Evolutionary conservation across 2,797 vertebrate genomes (phyloP).

Genomic region (Rhinatrema bivittatum): DNA sequence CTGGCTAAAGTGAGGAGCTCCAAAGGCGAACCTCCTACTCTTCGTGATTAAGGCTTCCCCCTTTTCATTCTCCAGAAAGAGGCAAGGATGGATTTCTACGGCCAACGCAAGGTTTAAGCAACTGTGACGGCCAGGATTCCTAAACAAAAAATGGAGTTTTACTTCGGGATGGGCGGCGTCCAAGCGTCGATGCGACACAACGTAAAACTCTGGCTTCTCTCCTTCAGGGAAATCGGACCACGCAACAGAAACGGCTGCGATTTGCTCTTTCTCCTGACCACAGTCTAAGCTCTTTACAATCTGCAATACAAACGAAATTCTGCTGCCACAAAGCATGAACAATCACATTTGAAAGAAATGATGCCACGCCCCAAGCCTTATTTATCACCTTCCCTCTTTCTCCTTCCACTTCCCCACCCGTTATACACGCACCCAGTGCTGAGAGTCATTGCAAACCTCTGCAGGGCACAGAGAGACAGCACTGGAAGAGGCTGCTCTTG

Average conservation of each 20-base stretch:
- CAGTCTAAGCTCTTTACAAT: constrained; percentile 44
- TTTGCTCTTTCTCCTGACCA: constrained; percentile 10
- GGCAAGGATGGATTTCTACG: too few relatives aligned
- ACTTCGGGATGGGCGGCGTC: constrained; percentile 52
- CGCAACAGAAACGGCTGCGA: constrained; percentile 44
- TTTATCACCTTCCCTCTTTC: too few relatives aligned
- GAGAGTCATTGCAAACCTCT: too few relatives aligned
- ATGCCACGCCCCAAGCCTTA: background rate
- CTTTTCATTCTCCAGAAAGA: too few relatives aligned
- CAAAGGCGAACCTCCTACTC: too few relatives aligned
- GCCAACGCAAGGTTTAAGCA: too few relatives aligned
- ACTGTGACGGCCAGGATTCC: background rate
- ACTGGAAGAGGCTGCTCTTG: too few relatives aligned
- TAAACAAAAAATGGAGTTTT: constrained; percentile 22
- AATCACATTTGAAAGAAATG: background rate
- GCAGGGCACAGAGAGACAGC: too few relatives aligned
- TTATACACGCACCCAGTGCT: too few relatives aligned
- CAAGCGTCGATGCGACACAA: constrained; percentile 45
- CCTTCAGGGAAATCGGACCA: constrained; percentile 57
- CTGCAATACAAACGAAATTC: constrained; percentile 38
- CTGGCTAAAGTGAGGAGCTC: too few relatives aligned
- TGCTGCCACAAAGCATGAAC: background rate
- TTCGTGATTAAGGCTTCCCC: too few relatives aligned
- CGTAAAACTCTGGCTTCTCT: constrained; percentile 52
- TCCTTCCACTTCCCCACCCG: too few relatives aligned